Base-by-base conservation (phyloP, 2,113 vertebrate species). In the Neolamprologus cancellatus region DNA sequence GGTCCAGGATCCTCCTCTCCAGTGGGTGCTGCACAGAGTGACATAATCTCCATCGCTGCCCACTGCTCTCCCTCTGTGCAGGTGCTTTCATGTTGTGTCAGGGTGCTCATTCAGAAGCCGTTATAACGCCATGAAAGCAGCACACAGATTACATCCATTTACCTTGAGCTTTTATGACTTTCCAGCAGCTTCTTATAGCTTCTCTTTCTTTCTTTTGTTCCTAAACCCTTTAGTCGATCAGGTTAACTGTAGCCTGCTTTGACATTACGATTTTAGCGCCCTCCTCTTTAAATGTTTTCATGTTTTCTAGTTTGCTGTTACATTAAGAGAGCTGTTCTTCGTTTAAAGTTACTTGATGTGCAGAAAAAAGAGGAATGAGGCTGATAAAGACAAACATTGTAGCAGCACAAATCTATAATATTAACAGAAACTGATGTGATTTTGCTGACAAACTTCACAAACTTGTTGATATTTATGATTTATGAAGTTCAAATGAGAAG, bases 41-140 rank as follows among this genome's bases (percentile, higher is more conserved):
- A 92, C 89, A 90, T 94, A 85, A 94, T 92, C 91, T 87, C 87
- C 57, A 87, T 85, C 30, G 7, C 91, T 89, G 91, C 92, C 91
- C 92, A 91, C 92, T 86, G 82, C 6, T 84, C 86, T 82, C 84
- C 78, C 78, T 61, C 82, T 5, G 48, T 44, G 85, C 89, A 92
- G 91, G 85, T 92, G 89, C 52, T 82, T 82, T 90, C 18, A 2
- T 54, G 5, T 66, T 30, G 46, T 44, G 39, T 52, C 61, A 74
- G 5, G 30, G 57, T 20, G 14, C 13, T 81, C 57, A 69, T 83
- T 92, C 46, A 85, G 59, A 88, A 83, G 84, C 41, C 18, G 13
- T 44, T 81, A 23, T 79, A 2, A 52, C 34, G 54, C 59, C 50
- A 66, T 85, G 36, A 87, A 81, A 79, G 71, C 34, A 6, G 18